Evolutionary conservation across 2,888 invertebrate genomes (phyloP).

Genomic region (Agapostemon virescens): DNA sequence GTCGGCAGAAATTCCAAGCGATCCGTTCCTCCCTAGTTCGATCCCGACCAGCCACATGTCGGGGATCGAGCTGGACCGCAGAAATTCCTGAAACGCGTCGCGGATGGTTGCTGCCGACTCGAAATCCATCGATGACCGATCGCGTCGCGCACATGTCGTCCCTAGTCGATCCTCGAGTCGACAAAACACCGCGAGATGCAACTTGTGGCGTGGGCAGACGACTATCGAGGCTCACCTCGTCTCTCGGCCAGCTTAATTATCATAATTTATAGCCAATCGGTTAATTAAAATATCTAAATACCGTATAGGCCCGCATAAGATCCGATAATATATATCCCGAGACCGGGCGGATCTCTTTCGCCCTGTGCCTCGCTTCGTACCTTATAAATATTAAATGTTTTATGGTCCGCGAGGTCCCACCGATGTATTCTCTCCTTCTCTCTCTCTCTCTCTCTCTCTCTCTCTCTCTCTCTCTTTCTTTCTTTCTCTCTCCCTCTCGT

Average conservation of each 20-base stretch:
- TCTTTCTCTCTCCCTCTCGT: slow-evolving; percentile 30
- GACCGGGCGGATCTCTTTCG: slow-evolving; percentile 29
- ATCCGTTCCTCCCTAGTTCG: background rate
- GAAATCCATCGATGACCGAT: slow-evolving; percentile 5
- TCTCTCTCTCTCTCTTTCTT: slow-evolving; percentile 46
- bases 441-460: slow-evolving; percentile 46
- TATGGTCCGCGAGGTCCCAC: slow-evolving; percentile 65
- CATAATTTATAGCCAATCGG: slow-evolving; percentile 78
- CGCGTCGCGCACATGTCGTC: slow-evolving; percentile 47
- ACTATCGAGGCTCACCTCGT: slow-evolving; percentile 10
- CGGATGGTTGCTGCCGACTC: background rate
- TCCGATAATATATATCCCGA: slow-evolving; percentile 60
- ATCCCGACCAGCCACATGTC: background rate
- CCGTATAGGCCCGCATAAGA: slow-evolving; percentile 67
- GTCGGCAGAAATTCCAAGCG: background rate
- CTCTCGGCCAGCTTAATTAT: slow-evolving; percentile 69
- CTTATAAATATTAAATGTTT: slow-evolving; percentile 78
- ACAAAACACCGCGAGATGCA: slow-evolving; percentile 40
- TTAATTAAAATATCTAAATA: slow-evolving; percentile 80
- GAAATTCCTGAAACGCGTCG: slow-evolving; percentile 34
- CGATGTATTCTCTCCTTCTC: slow-evolving; percentile 27
- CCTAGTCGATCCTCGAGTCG: background rate
- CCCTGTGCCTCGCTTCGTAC: slow-evolving; percentile 65
- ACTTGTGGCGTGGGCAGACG: slow-evolving; percentile 27
- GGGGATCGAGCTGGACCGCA: background rate